Conservation (phyloP, 2,797 vertebrate species). For the Acrossocheilus wenchowensis region DNA sequence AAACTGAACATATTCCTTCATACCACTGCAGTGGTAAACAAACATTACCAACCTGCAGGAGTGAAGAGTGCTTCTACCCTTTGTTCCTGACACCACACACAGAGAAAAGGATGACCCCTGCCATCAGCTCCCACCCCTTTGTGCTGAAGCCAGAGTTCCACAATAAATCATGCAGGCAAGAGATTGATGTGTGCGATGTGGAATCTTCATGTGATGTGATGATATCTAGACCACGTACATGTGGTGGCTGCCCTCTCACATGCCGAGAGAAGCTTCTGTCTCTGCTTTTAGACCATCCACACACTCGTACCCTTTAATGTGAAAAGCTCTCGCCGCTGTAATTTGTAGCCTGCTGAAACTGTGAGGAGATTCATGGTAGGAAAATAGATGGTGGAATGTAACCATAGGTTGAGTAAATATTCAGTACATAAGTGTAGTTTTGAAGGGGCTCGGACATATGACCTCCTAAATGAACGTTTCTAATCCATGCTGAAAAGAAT, state of each 20-base stretch:
- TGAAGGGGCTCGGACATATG: background rate
- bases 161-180: constrained; percentile 50
- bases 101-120: constrained; percentile 28
- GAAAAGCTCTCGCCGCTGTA: constrained; percentile 71
- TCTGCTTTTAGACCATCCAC: constrained; percentile 68
- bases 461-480: background rate
- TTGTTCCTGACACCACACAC: constrained; percentile 30
- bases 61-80: constrained; percentile 3
- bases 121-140: constrained; percentile 30
- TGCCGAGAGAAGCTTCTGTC: constrained; percentile 54
- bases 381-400: constrained; percentile 60
- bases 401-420: constrained; percentile 2
- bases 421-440: background rate
- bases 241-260: constrained; percentile 60
- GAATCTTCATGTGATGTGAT: constrained; percentile 76
- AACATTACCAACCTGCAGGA: constrained; percentile 15
- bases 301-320: constrained; percentile 70
- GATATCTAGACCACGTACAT: constrained; percentile 69
- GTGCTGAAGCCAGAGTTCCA: constrained; percentile 46
- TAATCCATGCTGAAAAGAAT: background rate
- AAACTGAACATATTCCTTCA: background rate
- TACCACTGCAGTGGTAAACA: constrained; percentile 12
- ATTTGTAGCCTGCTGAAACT: constrained; percentile 63
- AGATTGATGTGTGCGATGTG: constrained; percentile 65
- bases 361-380: constrained; percentile 60